phyloP scores from a whole-genome alignment of 2,888 invertebrate species.

The Hecatera dysodea region DNA sequence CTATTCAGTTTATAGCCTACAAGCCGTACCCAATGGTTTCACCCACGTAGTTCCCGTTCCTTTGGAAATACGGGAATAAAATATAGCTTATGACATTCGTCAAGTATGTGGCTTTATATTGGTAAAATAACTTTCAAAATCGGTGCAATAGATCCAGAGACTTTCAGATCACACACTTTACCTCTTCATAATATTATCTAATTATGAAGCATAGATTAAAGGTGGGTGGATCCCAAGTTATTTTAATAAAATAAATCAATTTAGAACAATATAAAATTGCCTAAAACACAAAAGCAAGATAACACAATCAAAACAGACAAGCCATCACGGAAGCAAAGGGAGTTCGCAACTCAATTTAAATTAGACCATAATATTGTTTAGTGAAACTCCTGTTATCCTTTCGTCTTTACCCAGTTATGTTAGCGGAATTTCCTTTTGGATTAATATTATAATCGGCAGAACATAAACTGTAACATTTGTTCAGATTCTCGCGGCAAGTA shows the following conservation, averaged over 20 bases:
- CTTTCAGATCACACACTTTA: too few species aligned
- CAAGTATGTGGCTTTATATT: too few species aligned
- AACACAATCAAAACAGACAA: constrained; percentile 36
- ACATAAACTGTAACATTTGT: constrained; percentile 10
- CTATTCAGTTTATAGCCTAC: too few species aligned
- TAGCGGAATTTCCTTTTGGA: constrained; percentile 8
- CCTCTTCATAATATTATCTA: too few species aligned
- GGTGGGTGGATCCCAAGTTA: too few species aligned
- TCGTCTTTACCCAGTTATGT: neutral
- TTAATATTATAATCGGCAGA: constrained; percentile 10
- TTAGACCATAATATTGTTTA: constrained; percentile 26
- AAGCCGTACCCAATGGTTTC: too few species aligned
- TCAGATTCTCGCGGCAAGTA: neutral
- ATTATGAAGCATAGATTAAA: too few species aligned
- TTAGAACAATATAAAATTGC: neutral
- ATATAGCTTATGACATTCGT: too few species aligned
- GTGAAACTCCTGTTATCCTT: constrained; percentile 2
- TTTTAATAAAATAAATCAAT: neutral
- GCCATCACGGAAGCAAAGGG: neutral
- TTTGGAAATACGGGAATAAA: too few species aligned
- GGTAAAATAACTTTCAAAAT: too few species aligned
- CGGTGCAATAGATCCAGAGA: too few species aligned
- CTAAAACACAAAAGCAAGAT: neutral
- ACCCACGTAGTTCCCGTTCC: too few species aligned
- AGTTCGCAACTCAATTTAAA: constrained; percentile 44